These are phyloP conservation scores for Cacoxenus indagator DNA, from an alignment of 2,888 invertebrate genomes.

Conservation along the genomic window DNA sequence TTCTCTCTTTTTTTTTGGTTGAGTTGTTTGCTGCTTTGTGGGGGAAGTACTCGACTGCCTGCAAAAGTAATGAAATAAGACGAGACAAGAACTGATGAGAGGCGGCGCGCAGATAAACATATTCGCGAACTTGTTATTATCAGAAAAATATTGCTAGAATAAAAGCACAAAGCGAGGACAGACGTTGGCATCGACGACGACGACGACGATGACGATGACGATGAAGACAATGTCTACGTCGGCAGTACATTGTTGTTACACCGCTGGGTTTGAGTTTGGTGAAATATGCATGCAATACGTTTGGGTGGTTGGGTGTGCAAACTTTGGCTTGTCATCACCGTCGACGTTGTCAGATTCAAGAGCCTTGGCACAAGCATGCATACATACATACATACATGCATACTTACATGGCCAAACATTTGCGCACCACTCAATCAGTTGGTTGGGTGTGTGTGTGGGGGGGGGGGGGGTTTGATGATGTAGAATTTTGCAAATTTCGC, in stretches of 20 bases:
- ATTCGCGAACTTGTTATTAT: constrained; percentile 66
- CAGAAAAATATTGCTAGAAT: constrained; percentile 63
- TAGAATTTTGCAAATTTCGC: constrained; percentile 43
- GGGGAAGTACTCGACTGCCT: neutral
- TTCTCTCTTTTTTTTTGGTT: neutral
- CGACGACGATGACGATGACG: neutral
- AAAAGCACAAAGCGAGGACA: constrained; percentile 28
- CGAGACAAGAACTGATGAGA: too few species aligned
- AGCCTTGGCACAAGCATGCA: neutral
- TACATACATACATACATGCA: neutral
- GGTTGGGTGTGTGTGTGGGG: too few species aligned
- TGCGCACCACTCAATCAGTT: neutral
- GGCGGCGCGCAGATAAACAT: constrained; percentile 65
- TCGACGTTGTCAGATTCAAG: neutral
- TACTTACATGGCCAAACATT: neutral
- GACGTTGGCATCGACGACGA: neutral
- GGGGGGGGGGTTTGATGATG: constrained; percentile 8
- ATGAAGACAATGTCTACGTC: neutral
- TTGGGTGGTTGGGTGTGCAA: neutral
- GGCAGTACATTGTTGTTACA: neutral
- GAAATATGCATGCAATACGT: too few species aligned
- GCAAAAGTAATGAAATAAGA: constrained; percentile 47
- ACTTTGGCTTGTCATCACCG: neutral
- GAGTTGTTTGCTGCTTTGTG: neutral
- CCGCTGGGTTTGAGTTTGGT: neutral